phyloP scores from a whole-genome alignment of 1,140 invertebrate species.

The Drosophila serrata region DNA sequence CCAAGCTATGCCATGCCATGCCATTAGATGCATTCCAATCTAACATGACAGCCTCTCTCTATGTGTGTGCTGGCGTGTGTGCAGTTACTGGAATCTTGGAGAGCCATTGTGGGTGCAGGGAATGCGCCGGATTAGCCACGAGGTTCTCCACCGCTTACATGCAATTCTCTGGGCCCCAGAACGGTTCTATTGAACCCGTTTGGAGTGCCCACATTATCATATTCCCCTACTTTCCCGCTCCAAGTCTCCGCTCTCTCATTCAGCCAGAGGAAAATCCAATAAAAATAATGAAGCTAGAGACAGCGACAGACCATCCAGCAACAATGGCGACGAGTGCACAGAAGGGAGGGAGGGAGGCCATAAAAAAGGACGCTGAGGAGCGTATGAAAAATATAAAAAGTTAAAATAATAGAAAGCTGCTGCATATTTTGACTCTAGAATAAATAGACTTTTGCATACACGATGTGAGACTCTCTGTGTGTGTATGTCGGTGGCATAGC shows the following conservation, averaged over 20 bases:
- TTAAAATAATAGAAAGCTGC: constrained; percentile 80
- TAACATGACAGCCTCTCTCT: constrained; percentile 54
- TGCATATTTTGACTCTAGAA: constrained; percentile 71
- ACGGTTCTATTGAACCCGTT: constrained; percentile 76
- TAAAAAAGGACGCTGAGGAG: constrained; percentile 61
- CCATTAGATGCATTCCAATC: constrained; percentile 76
- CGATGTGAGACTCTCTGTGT: constrained; percentile 7
- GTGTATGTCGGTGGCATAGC: constrained; percentile 39
- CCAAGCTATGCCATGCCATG: constrained; percentile 43
- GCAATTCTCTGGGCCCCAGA: constrained; percentile 36
- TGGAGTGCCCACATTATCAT: constrained; percentile 73
- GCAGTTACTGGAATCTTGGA: constrained; percentile 31
- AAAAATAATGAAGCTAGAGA: constrained; percentile 77
- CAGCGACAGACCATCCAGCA: constrained; percentile 28
- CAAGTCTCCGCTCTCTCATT: not conserved
- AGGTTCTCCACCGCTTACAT: constrained; percentile 17
- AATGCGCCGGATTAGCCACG: constrained; percentile 47
- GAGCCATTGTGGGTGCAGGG: constrained; percentile 35
- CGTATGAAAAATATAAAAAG: constrained; percentile 47
- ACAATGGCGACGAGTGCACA: constrained; percentile 46
- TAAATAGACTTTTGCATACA: constrained; percentile 75
- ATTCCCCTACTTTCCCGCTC: constrained; percentile 41
- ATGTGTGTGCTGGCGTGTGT: not conserved
- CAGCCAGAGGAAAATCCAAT: constrained; percentile 58
- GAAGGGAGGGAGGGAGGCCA: constrained; percentile 42